These are phyloP conservation scores for Dorcus hopei DNA, from an alignment of 2,888 invertebrate species.

Conservation along the genomic window DNA sequence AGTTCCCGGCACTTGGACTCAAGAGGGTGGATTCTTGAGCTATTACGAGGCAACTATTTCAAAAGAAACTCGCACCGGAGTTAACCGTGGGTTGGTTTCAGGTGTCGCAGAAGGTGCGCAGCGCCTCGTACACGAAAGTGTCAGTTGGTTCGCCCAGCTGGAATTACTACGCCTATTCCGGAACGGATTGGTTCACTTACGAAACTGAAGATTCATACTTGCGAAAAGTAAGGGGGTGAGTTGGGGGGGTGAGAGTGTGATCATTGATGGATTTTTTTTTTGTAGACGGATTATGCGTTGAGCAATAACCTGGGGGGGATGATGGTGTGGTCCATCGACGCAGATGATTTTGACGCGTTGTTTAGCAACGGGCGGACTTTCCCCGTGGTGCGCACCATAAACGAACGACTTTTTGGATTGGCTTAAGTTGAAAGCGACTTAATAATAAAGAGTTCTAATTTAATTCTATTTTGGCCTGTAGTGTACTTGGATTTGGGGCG, in stretches of 20 bases:
- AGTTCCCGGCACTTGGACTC: conserved; percentile 19
- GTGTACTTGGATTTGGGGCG: too few species aligned
- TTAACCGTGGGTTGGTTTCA: background rate
- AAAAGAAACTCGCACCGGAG: too few species aligned
- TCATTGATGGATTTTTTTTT: conserved; percentile 8
- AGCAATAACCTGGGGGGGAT: conserved; percentile 47
- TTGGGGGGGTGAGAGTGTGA: background rate
- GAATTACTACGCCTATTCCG: conserved; percentile 34
- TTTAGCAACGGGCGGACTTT: background rate
- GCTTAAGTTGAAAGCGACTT: too few species aligned
- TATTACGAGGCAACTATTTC: conserved; percentile 24
- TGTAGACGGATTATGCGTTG: conserved; percentile 41
- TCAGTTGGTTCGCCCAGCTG: conserved; percentile 18
- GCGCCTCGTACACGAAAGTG: background rate
- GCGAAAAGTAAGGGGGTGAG: background rate
- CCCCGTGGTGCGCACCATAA: too few species aligned
- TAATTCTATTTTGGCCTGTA: too few species aligned
- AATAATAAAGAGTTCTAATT: too few species aligned
- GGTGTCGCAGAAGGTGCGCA: background rate
- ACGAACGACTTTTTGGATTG: too few species aligned
- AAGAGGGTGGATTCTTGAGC: conserved; percentile 28
- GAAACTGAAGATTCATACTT: conserved; percentile 25
- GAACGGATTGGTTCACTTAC: conserved; percentile 36
- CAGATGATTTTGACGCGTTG: conserved; percentile 49
- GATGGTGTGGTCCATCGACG: conserved; percentile 56